Percentiles rank a stretch among this genome's conserved stretches.
Conservation (phyloP, 1,140 invertebrate species). For the Eumaeus atala region DNA sequence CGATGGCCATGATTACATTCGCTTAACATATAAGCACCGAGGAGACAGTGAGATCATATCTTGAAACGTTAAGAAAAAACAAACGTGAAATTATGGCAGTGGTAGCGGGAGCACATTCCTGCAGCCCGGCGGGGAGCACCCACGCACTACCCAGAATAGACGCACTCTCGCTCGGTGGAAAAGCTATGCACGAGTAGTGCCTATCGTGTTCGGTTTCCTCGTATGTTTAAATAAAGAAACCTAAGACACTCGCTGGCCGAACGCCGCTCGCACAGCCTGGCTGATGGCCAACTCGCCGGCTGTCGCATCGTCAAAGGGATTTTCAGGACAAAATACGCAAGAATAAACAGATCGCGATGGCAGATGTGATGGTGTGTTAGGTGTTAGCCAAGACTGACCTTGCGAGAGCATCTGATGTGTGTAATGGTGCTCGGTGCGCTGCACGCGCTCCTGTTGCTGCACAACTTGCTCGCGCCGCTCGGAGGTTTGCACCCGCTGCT, state of each 20-base stretch:
- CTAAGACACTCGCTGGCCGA: constrained; percentile 36
- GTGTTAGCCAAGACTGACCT: constrained; percentile 76
- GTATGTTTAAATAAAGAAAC: constrained; percentile 44
- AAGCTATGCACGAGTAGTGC: constrained; percentile 61
- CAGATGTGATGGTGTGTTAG: constrained; percentile 14
- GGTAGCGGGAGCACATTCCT: constrained; percentile 35
- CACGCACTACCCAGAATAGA: constrained; percentile 62
- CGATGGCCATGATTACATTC: constrained; percentile 1
- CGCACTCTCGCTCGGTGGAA: constrained; percentile 53
- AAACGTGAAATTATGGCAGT: constrained; percentile 34
- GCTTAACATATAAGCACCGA: not conserved
- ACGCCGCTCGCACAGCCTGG: constrained; percentile 27
- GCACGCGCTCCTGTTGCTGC: constrained; percentile 78
- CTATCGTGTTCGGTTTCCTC: constrained; percentile 30
- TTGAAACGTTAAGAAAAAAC: constrained; percentile 37
- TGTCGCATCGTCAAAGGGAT: not conserved
- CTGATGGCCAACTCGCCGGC: constrained; percentile 1
- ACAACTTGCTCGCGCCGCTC: constrained; percentile 74
- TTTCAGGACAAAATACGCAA: constrained; percentile 12
- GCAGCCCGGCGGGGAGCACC: constrained; percentile 33
- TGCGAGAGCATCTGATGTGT: constrained; percentile 85
- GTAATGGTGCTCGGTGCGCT: constrained; percentile 83
- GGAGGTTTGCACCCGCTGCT: constrained; percentile 47
- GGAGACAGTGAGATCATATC: constrained; percentile 39
- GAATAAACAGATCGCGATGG: constrained; percentile 22